Evolutionary conservation across 2,888 invertebrate species (phyloP), one percentile per base, ranked within the genome.

Genomic region (Tribolium freemani): DNA sequence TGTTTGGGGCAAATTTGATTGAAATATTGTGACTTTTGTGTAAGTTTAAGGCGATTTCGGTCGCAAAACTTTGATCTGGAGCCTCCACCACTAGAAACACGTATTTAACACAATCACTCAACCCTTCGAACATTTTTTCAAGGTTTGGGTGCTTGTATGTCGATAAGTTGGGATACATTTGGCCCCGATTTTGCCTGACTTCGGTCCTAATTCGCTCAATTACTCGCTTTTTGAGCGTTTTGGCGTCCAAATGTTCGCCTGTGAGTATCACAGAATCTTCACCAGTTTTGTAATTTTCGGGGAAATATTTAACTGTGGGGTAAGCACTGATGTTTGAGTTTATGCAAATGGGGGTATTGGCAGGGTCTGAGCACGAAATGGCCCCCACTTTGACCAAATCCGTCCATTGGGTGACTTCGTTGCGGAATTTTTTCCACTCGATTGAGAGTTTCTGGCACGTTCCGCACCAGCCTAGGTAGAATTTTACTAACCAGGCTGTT

Each of bases 381-480:
- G 93, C 97, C 38, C 91, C 93, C 21, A 97, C 86, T 66, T 88
- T 88, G 9, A 97, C 86, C 0, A 95, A 88, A 78, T 91, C 90
- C 73, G 88, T 89, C 97, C 97, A 97, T 2, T 71, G 75, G 73
- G 79, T 83, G 2, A 85, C 85, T 80, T 93, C 90, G 5, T 88
- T 88, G 0, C 95, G 96, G 57, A 98, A 86, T 16, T 89, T 87
- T 85, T 96, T 97, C 90, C 93, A 98, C 46, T 90, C 91, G 0
- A 97, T 96, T 0, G 97, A 95, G 86, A 96, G 99, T 21, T 93
- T 88, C 79, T 94, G 91, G 84, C 99, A 99, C 84, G 95, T 96
- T 0, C 98, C 98, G 86, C 99, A 99, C 92, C 96, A 99, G 81
- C 95, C 95, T 85, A 96, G 97, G 85, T 97, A 99, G 88, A 98